Evolutionary conservation across 2,113 vertebrate genomes (phyloP), one percentile per base, ranked within the genome.

Genomic region (Myotis brandtii): DNA sequence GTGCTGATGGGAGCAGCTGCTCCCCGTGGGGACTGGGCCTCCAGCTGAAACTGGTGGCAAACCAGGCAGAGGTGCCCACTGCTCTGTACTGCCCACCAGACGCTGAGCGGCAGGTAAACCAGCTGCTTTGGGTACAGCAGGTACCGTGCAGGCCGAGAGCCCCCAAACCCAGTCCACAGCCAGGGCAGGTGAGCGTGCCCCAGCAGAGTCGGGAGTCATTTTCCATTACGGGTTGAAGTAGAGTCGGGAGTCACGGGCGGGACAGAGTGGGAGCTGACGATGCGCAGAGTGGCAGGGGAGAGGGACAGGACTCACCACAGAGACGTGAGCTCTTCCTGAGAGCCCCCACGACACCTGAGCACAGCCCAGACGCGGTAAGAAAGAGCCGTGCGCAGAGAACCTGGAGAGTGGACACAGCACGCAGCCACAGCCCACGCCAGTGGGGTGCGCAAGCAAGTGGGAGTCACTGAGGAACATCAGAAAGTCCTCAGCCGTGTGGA

Each of bases 41-140:
- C 48, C 18, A 1, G 6, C 34, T 1, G 25, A 21, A 23, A 18
- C 16, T 0, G 59, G 12, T 0, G 10, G 46, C 0, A 1, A 50
- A 4, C 10, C 43, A 54, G 67, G 46, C n/a, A 67, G 72, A 34
- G 17, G 40, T 0, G 3, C 70, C 69, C 9, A 5, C 30, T 75
- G 43, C 52, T 37, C 46, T 48, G 1, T 20, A 5, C 27, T 59
- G 56, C 9, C 75, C 40, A 17, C 27, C 2, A 0, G 1, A 76
- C 0, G 1, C 1, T 12, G 48, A 37, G 6, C 1, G 16, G 43
- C 25, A 52, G 62, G 50, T 9, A 66, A 91, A 50, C 37, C 52
- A 10, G 20, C 2, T 18, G 25, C 20, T 83, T 4, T 7, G 6
- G 32, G 85, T 20, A 70, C 6, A 1, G 77, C 70, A 56, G 64